These are phyloP conservation scores for Lepus townsendii DNA, from an alignment of 2,797 vertebrate genomes.

Conservation along the genomic window DNA sequence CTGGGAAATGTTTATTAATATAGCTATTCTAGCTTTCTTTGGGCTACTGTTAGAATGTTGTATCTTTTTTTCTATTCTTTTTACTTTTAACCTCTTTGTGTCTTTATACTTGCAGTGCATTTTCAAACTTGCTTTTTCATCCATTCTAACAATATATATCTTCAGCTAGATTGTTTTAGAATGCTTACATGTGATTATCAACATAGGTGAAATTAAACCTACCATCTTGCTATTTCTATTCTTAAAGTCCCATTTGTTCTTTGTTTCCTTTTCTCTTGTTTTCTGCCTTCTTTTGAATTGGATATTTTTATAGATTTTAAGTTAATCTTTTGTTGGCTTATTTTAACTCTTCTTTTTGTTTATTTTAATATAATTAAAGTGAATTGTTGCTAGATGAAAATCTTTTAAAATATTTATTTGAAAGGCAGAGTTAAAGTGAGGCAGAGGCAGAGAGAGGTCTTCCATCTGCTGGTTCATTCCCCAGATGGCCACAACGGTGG, in stretches of 20 bases:
- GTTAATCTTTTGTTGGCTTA: not conserved
- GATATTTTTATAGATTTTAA: not conserved
- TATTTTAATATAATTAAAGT: not conserved
- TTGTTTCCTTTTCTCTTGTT: not conserved
- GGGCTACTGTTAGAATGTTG: too few relatives aligned
- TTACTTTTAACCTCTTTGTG: not conserved
- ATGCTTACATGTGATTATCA: not conserved
- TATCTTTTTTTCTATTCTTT: not conserved
- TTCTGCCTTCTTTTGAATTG: not conserved
- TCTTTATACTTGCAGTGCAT: not conserved
- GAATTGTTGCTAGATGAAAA: not conserved
- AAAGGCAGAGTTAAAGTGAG: too few relatives aligned
- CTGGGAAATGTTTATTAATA: not conserved
- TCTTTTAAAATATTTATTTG: not conserved
- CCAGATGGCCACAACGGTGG: too few relatives aligned
- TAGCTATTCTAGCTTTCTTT: too few relatives aligned
- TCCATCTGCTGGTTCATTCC: too few relatives aligned
- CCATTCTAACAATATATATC: not conserved
- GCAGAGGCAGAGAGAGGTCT: too few relatives aligned
- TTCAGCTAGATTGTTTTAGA: not conserved
- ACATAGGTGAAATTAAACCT: not conserved
- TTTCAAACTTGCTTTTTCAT: not conserved
- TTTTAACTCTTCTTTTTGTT: not conserved
- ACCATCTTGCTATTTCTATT: not conserved
- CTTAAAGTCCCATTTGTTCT: not conserved